Evolutionary conservation across 2,888 invertebrate species (phyloP), one percentile per base, ranked within the genome.

Genomic region (Drosophila trichaetosa): DNA sequence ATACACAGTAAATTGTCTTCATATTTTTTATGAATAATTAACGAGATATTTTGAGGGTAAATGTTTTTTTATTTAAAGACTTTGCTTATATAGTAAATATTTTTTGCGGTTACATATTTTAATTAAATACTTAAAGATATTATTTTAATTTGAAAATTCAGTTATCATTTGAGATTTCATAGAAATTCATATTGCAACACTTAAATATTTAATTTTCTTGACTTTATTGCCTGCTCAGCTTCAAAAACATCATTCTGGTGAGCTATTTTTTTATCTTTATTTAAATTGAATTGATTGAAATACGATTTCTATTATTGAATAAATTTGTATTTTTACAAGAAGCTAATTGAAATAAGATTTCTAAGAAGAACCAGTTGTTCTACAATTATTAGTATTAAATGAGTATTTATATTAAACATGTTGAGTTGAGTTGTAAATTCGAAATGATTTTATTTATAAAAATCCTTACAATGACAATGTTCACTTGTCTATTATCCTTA

Each of bases 1-100:
- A 40, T 29, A 46, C 8, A 27, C 11, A 36, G 7, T 8, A 16
- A 13, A 31, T 40, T 34, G 24, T 4, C n/a, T 16, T 21, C 24
- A 34, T 34, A 53, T 21, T 54, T 24, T n/a, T 27, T n/a, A 34
- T 57, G 46, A 52, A 57, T 69, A 56, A 42, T 27, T 56, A 34
- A 54, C 13, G 5, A 11, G 21, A n/a, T 8, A 29, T 40, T 40
- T 34, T 16, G 18, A 21, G 11, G 21, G 7, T 0, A 6, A 8
- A 16, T 36, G n/a, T 3, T 10, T 51, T 31, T 16, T 31, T 16
- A 16, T 8, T 5, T 31, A 16, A 6, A 1, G 8, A 13, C n/a
- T 24, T 46, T 33, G 24, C 31, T 18, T 40, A 27, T 5, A 18
- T 29, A n/a, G 7, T 4, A 16, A 24, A 16, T 11, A 42, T 46